A percentile compares a stretch with the other conserved stretches of the same genome.
Conservation (phyloP, 1,140 invertebrate genomes). For the Uloborus diversus region DNA sequence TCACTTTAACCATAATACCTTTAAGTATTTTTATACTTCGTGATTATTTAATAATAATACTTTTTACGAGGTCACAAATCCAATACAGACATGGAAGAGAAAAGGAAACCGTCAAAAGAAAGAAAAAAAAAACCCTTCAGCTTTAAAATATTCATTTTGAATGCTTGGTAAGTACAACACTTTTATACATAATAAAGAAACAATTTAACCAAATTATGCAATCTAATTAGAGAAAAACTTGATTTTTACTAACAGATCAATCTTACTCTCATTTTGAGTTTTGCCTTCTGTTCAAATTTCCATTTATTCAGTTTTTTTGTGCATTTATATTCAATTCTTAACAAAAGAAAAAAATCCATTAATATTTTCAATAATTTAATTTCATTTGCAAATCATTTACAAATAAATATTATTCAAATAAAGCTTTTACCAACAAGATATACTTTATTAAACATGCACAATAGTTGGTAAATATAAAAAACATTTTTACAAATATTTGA, state of each 20-base stretch:
- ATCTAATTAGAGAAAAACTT: not conserved
- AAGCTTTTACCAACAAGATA: not conserved
- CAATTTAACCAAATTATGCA: not conserved
- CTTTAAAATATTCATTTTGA: not conserved
- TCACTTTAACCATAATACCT: too few species aligned
- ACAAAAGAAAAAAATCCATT: not conserved
- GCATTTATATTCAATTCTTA: not conserved
- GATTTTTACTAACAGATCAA: not conserved
- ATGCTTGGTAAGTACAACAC: too few species aligned
- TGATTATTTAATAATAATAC: too few species aligned
- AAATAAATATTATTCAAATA: not conserved
- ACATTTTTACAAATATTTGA: not conserved
- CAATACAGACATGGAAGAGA: too few species aligned
- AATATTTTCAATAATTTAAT: not conserved
- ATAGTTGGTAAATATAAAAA: not conserved
- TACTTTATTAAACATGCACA: not conserved
- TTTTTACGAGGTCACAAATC: too few species aligned
- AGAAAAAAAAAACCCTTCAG: not conserved
- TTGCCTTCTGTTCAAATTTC: not conserved
- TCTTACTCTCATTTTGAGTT: not conserved
- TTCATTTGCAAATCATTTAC: not conserved
- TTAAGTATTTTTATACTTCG: too few species aligned
- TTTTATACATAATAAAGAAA: not conserved
- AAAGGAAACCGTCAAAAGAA: too few species aligned
- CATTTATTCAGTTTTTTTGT: not conserved